Conservation (phyloP, 2,113 vertebrate species). For the Paralichthys olivaceus region DNA sequence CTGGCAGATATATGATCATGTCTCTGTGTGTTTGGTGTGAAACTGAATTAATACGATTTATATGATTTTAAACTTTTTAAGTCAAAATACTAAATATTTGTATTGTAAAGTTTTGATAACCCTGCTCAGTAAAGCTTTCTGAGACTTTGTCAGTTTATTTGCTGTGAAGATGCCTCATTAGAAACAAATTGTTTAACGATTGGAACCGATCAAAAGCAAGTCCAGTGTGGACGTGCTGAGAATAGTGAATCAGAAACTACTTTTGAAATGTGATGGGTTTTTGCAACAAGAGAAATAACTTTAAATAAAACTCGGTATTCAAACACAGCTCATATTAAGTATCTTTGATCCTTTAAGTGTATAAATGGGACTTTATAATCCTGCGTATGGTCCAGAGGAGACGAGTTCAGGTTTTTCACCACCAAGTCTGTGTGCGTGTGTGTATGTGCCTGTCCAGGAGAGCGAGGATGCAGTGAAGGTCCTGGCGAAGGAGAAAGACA, state of each 20-base stretch:
- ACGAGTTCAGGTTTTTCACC: background rate
- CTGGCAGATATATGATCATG: background rate
- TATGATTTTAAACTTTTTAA: too few relatives aligned
- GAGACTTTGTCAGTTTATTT: too few relatives aligned
- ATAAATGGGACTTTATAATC: background rate
- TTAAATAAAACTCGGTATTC: background rate
- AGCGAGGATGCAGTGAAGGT: constrained; percentile 96
- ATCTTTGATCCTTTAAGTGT: background rate
- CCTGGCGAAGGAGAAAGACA: constrained; percentile 94
- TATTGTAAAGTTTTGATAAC: too few relatives aligned
- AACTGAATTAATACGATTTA: too few relatives aligned
- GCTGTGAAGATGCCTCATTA: too few relatives aligned
- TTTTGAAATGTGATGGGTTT: background rate
- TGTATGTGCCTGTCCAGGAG: constrained; percentile 83
- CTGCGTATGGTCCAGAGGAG: background rate
- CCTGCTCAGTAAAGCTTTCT: too few relatives aligned
- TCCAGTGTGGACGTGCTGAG: background rate
- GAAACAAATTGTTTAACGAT: background rate
- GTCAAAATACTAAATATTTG: too few relatives aligned
- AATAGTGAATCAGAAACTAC: background rate
- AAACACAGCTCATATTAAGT: background rate
- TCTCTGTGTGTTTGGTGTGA: background rate
- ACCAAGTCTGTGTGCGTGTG: background rate
- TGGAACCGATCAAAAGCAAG: background rate
- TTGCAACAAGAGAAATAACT: background rate